Conservation (phyloP, 1,140 invertebrate genomes). For the Gerris buenoi region DNA sequence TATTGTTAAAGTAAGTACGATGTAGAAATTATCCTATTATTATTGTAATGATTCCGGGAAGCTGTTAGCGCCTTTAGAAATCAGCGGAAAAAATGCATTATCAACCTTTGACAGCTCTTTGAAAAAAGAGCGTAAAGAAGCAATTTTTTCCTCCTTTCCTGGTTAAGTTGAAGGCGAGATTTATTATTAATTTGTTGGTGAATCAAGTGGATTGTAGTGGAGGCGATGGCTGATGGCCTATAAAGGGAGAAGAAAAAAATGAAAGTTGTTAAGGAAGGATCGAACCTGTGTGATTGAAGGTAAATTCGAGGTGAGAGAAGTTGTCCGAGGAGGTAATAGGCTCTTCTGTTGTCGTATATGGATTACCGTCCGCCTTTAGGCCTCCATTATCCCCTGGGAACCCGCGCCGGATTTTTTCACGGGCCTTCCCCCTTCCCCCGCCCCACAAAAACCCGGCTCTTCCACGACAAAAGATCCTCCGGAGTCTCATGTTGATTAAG, state of each 20-base stretch:
- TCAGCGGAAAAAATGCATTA: no score
- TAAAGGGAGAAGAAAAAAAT: background rate
- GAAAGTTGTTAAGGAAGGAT: background rate
- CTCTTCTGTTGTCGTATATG: background rate
- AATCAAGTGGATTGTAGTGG: background rate
- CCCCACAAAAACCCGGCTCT: background rate
- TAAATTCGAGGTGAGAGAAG: background rate
- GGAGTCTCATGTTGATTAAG: constrained; percentile 1
- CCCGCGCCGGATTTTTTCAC: background rate
- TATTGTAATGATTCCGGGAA: no score
- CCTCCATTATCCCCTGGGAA: background rate
- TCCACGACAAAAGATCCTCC: background rate
- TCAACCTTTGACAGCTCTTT: no score
- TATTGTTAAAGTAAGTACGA: no score
- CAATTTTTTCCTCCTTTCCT: background rate
- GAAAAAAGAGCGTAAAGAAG: background rate
- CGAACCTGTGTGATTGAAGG: background rate
- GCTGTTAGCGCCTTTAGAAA: no score
- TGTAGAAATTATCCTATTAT: no score
- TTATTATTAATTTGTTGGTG: background rate
- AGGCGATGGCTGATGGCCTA: background rate
- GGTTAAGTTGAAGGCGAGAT: background rate
- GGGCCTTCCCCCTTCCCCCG: background rate
- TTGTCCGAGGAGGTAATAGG: background rate
- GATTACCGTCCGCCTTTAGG: background rate